Conservation (phyloP, 2,888 invertebrate genomes). For the Drosophila eohydei region DNA sequence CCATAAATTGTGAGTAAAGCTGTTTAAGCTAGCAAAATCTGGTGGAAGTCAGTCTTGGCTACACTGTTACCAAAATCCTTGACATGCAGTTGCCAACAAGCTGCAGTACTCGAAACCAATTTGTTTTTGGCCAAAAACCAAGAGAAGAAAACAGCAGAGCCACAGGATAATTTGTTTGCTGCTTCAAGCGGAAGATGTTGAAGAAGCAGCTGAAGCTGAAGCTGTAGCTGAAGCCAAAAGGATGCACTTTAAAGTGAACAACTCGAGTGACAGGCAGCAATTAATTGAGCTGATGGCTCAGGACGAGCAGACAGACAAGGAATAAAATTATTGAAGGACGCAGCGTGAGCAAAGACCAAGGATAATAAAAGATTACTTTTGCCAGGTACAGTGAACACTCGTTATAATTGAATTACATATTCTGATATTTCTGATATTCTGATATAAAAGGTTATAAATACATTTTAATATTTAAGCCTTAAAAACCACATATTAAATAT, state of each 20-base stretch:
- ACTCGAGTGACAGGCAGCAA: constrained; percentile 57
- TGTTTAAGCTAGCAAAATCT: constrained; percentile 17
- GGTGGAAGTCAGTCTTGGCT: constrained; percentile 14
- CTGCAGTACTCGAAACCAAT: constrained; percentile 39
- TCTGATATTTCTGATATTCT: too few relatives aligned
- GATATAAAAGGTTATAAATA: not conserved
- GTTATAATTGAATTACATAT: not conserved
- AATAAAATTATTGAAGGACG: constrained; percentile 56
- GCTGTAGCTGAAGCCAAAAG: constrained; percentile 4
- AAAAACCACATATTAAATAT: too few relatives aligned
- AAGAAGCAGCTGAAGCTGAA: not conserved
- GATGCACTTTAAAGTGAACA: constrained; percentile 44
- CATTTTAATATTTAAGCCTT: not conserved
- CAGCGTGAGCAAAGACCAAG: constrained; percentile 39
- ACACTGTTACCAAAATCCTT: constrained; percentile 31
- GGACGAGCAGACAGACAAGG: constrained; percentile 22
- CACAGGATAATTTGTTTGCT: constrained; percentile 46
- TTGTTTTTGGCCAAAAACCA: constrained; percentile 37
- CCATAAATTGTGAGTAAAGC: constrained; percentile 20
- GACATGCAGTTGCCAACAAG: constrained; percentile 40
- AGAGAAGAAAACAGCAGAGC: constrained; percentile 13
- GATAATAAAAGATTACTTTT: constrained; percentile 52
- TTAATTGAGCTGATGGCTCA: constrained; percentile 59
- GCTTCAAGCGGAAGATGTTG: not conserved
- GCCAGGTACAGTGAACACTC: constrained; percentile 12